These are phyloP conservation scores for Carassius auratus DNA, from an alignment of 2,113 vertebrate genomes.

Conservation along the genomic window DNA sequence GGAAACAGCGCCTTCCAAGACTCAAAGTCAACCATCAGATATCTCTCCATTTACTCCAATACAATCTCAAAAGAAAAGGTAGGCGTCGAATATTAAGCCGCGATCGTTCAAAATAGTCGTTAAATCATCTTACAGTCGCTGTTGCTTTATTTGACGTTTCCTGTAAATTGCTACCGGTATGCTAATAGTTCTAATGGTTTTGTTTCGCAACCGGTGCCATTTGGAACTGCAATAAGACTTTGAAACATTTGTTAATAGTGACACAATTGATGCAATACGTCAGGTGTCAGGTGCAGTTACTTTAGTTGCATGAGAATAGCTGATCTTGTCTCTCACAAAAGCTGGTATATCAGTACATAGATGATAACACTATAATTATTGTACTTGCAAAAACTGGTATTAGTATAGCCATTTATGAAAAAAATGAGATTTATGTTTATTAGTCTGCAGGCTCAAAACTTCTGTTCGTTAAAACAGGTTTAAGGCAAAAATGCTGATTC, in stretches of 20 bases:
- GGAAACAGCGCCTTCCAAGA: slow-evolving; percentile 25
- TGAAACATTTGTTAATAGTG: neutral
- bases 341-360: neutral
- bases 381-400: neutral
- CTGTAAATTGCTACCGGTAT: neutral
- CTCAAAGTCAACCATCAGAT: neutral
- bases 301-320: neutral
- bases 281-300: neutral
- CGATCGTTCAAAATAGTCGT: neutral
- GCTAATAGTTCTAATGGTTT: neutral
- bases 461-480: slow-evolving; percentile 22
- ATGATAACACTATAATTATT: neutral
- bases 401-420: neutral
- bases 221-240: neutral
- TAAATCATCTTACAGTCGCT: neutral
- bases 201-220: neutral
- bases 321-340: neutral
- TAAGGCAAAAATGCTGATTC: slow-evolving; percentile 56
- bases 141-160: slow-evolving; percentile 12
- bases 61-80: slow-evolving; percentile 7
- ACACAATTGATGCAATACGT: neutral
- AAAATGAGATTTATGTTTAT: neutral
- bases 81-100: neutral
- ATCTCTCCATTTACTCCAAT: neutral
- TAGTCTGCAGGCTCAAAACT: neutral